Conservation (phyloP, 2,113 vertebrate genomes). For the Nansenia antarctica region DNA sequence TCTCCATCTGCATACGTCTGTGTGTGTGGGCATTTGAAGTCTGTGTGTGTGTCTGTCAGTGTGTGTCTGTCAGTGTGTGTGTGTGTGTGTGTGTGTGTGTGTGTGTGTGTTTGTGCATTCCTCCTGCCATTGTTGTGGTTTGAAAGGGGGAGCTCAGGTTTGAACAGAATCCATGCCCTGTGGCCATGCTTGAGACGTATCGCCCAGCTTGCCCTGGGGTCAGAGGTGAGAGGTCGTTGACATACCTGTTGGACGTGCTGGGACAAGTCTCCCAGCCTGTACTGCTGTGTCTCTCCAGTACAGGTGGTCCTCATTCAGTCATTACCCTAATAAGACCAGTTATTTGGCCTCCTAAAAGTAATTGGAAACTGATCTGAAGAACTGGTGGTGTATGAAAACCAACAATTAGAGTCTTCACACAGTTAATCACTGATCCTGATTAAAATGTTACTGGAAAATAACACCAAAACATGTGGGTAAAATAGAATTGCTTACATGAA, state of each 20-base stretch:
- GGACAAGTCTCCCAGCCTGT: conserved; percentile 38
- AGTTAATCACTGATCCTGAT: conserved; percentile 13
- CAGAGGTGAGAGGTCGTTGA: conserved; percentile 47
- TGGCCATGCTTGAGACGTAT: conserved; percentile 33
- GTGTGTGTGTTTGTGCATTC: conserved; percentile 36
- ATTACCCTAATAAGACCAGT: conserved; percentile 57
- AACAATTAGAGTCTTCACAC: conserved; percentile 24
- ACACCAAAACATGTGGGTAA: neutral
- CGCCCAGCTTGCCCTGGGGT: conserved; percentile 41
- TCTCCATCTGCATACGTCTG: conserved; percentile 31
- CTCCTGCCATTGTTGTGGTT: conserved; percentile 9
- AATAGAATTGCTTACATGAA: neutral
- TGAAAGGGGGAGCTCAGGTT: conserved; percentile 8
- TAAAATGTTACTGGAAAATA: conserved; percentile 26
- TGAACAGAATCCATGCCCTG: conserved; percentile 34
- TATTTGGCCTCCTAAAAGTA: conserved; percentile 45
- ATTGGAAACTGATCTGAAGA: conserved; percentile 42
- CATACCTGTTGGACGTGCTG: conserved; percentile 45
- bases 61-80: conserved; percentile 22
- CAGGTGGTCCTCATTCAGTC: conserved; percentile 54
- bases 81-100: conserved; percentile 23
- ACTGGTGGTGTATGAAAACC: conserved; percentile 22
- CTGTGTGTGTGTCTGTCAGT: conserved; percentile 33
- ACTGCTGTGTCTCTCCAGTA: conserved; percentile 18
- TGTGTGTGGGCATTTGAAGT: too few relatives aligned